These are phyloP conservation scores for Ophion slaviceki DNA, from an alignment of 2,888 invertebrate genomes.

Conservation along the genomic window DNA sequence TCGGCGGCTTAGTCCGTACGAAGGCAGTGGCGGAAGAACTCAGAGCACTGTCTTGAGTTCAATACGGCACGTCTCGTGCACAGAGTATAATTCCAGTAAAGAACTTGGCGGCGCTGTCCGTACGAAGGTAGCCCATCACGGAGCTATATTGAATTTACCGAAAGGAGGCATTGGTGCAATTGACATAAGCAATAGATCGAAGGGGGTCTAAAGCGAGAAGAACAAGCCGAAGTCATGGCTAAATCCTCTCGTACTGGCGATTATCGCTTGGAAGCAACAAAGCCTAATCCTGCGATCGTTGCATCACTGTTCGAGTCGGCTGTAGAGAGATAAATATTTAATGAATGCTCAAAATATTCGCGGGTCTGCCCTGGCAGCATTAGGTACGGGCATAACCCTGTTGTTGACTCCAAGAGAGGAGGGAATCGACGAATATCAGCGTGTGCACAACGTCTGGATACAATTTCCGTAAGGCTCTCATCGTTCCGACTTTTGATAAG, in stretches of 20 bases:
- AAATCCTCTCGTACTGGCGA: conserved; percentile 60
- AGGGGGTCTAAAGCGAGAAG: conserved; percentile 39
- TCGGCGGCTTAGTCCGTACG: background rate
- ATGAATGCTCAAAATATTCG: conserved; percentile 55
- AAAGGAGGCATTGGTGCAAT: background rate
- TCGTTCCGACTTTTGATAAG: conserved; percentile 61
- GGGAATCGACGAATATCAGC: conserved; percentile 18
- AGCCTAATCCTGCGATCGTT: conserved; percentile 56
- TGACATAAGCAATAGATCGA: background rate
- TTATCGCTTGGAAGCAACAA: conserved; percentile 58
- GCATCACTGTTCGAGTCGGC: conserved; percentile 55
- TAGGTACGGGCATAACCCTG: conserved; percentile 42
- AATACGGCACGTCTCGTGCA: too few species aligned
- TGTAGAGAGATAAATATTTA: conserved; percentile 62
- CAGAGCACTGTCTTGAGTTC: too few species aligned
- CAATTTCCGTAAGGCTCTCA: conserved; percentile 61
- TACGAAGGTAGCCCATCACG: too few species aligned
- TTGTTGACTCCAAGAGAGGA: conserved; percentile 45
- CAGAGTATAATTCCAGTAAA: too few species aligned
- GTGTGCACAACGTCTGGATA: background rate
- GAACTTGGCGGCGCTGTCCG: too few species aligned
- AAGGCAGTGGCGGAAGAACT: background rate
- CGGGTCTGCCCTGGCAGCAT: conserved; percentile 60
- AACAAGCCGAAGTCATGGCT: conserved; percentile 46
- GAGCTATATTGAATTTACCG: background rate